phyloP scores from a whole-genome alignment of 2,113 vertebrate species.

The Gnathonemus longibarbis region DNA sequence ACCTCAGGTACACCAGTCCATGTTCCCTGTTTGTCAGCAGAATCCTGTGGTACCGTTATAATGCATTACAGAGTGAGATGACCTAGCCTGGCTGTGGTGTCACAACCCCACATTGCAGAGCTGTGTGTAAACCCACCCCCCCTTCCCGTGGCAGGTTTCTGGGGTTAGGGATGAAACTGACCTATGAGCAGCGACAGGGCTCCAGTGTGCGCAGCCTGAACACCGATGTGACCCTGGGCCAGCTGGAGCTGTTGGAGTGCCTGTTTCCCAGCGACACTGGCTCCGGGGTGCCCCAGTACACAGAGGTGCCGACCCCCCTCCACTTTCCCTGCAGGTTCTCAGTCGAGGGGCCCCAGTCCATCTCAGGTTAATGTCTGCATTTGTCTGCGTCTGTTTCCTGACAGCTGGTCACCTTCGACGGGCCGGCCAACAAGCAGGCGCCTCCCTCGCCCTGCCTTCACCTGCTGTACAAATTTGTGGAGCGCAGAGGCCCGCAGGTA shows the following conservation, averaged over 20 bases:
- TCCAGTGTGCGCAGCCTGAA: slow-evolving; percentile 68
- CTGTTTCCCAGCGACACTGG: slow-evolving; percentile 77
- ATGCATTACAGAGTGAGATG: not conserved
- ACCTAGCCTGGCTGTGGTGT: not conserved
- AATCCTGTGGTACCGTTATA: not conserved
- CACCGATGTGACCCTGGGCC: slow-evolving; percentile 77
- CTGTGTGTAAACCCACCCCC: not conserved
- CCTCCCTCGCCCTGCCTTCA: slow-evolving; percentile 72
- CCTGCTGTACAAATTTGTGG: slow-evolving; percentile 84
- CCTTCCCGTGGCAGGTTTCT: slow-evolving; percentile 69
- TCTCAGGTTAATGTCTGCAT: not conserved
- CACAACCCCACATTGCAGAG: not conserved
- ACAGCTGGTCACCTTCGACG: slow-evolving; percentile 84
- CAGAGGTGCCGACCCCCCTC: slow-evolving; percentile 66
- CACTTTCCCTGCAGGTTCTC: not conserved
- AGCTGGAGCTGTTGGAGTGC: slow-evolving; percentile 88
- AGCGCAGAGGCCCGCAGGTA: slow-evolving; percentile 89
- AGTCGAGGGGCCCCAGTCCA: not conserved
- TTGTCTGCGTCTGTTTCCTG: slow-evolving; percentile 37
- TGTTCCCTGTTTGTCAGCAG: not conserved
- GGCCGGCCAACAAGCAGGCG: slow-evolving; percentile 51
- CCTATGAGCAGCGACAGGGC: slow-evolving; percentile 82
- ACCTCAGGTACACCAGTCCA: slow-evolving; percentile 74
- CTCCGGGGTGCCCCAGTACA: slow-evolving; percentile 73
- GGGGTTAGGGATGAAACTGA: slow-evolving; percentile 76